phyloP scores from a whole-genome alignment of 2,113 vertebrate species.

The Lasiurus cinereus region DNA sequence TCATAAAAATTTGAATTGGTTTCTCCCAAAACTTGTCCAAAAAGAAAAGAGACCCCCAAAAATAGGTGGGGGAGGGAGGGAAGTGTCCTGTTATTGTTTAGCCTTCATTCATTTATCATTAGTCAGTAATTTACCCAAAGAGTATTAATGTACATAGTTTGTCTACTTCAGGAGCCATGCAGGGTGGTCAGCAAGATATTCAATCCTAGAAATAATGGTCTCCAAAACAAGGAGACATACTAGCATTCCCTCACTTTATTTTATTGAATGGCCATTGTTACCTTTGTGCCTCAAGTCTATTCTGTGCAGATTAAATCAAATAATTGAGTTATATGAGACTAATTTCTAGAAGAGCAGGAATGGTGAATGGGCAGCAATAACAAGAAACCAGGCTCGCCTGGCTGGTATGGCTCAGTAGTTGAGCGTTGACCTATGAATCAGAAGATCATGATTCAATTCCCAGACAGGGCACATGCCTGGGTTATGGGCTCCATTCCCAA shows the following conservation, averaged over 20 bases:
- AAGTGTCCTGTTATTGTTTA: not conserved
- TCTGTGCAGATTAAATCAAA: constrained; percentile 1
- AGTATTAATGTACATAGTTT: not conserved
- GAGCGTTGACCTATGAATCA: too few relatives aligned
- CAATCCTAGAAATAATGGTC: not conserved
- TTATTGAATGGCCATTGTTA: not conserved
- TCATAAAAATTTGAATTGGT: not conserved
- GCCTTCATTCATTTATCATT: not conserved
- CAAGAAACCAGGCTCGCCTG: not conserved
- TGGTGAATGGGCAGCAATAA: not conserved
- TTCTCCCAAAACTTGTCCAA: constrained; percentile 38
- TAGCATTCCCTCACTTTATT: not conserved
- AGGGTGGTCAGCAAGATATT: not conserved
- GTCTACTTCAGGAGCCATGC: not conserved
- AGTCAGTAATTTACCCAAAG: not conserved
- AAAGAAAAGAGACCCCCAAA: not conserved
- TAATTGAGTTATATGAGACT: not conserved
- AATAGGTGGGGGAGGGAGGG: too few relatives aligned
- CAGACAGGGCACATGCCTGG: too few relatives aligned
- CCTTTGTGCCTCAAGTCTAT: not conserved
- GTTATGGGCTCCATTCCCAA: too few relatives aligned
- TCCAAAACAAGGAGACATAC: not conserved
- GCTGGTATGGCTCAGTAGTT: too few relatives aligned
- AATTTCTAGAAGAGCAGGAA: not conserved
- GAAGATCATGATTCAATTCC: too few relatives aligned